These are phyloP conservation scores for Gorsachius magnificus DNA, from an alignment of 2,797 vertebrate species.

Conservation along the genomic window DNA sequence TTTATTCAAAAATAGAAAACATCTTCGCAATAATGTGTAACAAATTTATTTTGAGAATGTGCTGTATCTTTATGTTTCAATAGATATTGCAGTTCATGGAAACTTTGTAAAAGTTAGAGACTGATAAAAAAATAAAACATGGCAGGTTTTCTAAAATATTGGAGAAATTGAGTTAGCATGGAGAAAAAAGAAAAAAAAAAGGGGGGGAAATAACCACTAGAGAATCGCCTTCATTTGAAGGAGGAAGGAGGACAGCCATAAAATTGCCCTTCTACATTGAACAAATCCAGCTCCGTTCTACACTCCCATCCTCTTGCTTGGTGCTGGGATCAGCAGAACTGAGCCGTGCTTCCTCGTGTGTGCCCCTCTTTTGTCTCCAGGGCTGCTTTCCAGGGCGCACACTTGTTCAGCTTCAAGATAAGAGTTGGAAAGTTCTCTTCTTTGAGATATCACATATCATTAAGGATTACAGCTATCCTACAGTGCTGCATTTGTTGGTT, in stretches of 20 bases:
- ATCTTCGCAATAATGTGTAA: background rate
- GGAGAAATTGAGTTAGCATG: background rate
- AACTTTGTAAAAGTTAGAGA: background rate
- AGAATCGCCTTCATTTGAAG: background rate
- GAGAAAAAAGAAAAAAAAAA: background rate
- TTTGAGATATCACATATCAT: background rate
- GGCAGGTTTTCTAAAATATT: background rate
- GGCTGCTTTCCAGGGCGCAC: background rate
- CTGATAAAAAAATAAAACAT: background rate
- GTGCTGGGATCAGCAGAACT: background rate
- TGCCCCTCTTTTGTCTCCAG: background rate
- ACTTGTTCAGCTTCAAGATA: background rate
- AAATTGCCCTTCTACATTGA: background rate
- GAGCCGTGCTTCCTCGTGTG: accelerated
- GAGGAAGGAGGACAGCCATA: background rate
- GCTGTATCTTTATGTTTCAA: background rate
- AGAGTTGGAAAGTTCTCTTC: background rate
- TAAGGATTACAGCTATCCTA: background rate
- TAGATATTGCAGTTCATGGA: background rate
- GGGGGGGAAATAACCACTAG: background rate
- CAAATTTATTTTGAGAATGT: background rate
- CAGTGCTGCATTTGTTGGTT: background rate
- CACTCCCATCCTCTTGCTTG: accelerated
- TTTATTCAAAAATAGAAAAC: constrained; percentile 5
- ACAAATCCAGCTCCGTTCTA: background rate